phyloP scores from a whole-genome alignment of 2,888 invertebrate species.

The Dolichomitus sp. region DNA sequence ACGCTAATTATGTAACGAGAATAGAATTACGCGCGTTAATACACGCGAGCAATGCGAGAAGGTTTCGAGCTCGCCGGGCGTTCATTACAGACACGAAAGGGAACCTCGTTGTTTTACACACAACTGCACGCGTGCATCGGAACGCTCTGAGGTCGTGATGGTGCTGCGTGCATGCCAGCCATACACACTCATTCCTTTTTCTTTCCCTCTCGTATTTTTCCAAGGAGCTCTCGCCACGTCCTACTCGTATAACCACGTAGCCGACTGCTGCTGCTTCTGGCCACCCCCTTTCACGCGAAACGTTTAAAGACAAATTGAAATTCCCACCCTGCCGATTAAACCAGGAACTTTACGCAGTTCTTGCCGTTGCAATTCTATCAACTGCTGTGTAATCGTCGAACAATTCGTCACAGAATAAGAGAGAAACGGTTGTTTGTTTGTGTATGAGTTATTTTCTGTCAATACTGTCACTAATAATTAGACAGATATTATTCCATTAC shows the following conservation, averaged over 20 bases:
- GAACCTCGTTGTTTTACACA: conserved; percentile 40
- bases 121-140: conserved; percentile 13
- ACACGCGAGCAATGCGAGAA: conserved; percentile 66
- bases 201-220: conserved; percentile 38
- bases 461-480: background rate
- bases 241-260: conserved; percentile 2
- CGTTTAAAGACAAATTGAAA: conserved; percentile 70
- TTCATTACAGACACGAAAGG: conserved; percentile 72
- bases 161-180: conserved; percentile 37
- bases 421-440: background rate
- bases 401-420: conserved; percentile 2
- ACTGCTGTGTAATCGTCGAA: conserved; percentile 7
- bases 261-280: conserved; percentile 9
- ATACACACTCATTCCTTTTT: conserved; percentile 31
- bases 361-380: conserved; percentile 32
- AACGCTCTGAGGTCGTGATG: conserved; percentile 10
- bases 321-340: conserved; percentile 65
- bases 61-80: conserved; percentile 54
- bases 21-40: conserved; percentile 69
- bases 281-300: conserved; percentile 62
- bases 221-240: background rate
- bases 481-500: too few relatives aligned
- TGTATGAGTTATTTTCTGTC: background rate
- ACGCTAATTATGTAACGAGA: conserved; percentile 73
- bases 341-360: conserved; percentile 11